Percentiles rank a stretch among this genome's conserved stretches.
Conservation (phyloP, 2,113 vertebrate species). For the Hippolais icterina region DNA sequence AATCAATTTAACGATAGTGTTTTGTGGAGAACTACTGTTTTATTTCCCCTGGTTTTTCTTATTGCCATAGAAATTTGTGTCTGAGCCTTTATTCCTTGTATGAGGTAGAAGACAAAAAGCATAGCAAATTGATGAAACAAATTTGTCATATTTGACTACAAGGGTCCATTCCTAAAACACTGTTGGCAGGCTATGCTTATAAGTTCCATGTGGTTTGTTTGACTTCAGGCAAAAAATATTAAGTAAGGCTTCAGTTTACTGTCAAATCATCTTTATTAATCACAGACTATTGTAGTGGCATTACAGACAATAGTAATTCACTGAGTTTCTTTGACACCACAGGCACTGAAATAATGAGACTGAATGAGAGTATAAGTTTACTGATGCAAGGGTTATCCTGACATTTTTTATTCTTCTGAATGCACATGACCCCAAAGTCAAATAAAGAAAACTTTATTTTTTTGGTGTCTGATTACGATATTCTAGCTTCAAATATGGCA, state of each 20-base stretch:
- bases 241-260: background rate
- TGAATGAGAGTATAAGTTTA: background rate
- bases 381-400: accelerated
- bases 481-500: background rate
- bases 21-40: background rate
- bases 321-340: background rate
- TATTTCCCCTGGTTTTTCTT: background rate
- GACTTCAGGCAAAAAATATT: background rate
- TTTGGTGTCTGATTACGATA: background rate
- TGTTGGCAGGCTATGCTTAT: background rate
- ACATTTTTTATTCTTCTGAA: background rate
- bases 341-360: background rate
- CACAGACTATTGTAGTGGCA: background rate
- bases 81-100: background rate
- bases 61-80: background rate
- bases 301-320: background rate
- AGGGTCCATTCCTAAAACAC: background rate
- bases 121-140: background rate
- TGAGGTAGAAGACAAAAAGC: background rate
- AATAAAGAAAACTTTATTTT: background rate
- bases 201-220: background rate
- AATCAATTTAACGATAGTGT: constrained; percentile 2
- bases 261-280: background rate
- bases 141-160: background rate
- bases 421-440: background rate